Evolutionary conservation across 2,113 vertebrate species (phyloP), one percentile per base, ranked within the genome.

Genomic region (Charina bottae): DNA sequence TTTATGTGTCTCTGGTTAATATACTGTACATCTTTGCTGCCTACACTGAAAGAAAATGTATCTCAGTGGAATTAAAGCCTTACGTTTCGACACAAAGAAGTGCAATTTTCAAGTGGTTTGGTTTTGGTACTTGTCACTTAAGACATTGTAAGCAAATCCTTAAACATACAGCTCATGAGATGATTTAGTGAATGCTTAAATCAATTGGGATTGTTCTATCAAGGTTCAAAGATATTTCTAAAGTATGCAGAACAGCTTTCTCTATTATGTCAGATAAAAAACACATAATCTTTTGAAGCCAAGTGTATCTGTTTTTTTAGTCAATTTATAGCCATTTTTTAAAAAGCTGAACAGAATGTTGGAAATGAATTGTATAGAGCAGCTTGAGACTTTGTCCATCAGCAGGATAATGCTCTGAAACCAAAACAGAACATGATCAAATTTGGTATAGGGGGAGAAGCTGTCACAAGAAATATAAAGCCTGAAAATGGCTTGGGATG

Each of bases 81-180:
- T 93, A 33, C 17, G 89, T 91, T 84, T 46, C 84, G 92, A 83
- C 60, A 92, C n/a, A 91, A 95, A 91, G 90, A 96, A 95, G 93
- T 88, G 58, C 7, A 46, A 56, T 90, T 90, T 88, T 72, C 60
- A 83, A 88, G 85, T 46, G 59, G 46, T 84, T 72, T 84, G 56
- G 68, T 64, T 55, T 90, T 87, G 60, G 24, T 93, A n/a, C 83
- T 92, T 89, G 91, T 37, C 91, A 85, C 78, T 89, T 93, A 68
- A 94, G 64, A 94, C 46, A 91, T 94, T 94, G 94, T 90, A 95
- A 97, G 92, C 42, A 55, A 93, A 94, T 94, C 94, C 89, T 78
- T 37, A 92, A 92, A 94, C 92, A 93, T 88, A 93, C 0, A 0
- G 92, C 72, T 91, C 58, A 26, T 83, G 72, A 37, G 46, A 92